Evolutionary conservation across 2,797 vertebrate species (phyloP).

Genomic region (Gobio occitaniae): DNA sequence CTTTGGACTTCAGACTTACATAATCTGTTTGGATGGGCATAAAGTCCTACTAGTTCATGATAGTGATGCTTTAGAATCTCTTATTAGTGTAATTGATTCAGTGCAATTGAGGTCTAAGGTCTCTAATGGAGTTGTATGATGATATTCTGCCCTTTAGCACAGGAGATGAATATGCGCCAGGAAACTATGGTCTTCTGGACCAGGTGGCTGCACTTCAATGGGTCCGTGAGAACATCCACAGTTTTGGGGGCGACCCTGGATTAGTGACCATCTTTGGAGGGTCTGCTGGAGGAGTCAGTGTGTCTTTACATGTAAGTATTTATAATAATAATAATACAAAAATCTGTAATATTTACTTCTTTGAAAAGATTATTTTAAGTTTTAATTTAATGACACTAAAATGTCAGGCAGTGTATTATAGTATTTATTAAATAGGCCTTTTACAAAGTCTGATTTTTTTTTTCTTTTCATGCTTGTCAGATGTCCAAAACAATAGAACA

Average conservation of each 20-base stretch:
- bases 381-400: background rate
- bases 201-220: slow-evolving; percentile 78
- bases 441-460: too few species aligned
- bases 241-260: slow-evolving; percentile 78
- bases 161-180: slow-evolving; percentile 73
- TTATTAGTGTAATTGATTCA: background rate
- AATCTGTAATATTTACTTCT: background rate
- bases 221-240: slow-evolving; percentile 79
- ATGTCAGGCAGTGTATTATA: background rate
- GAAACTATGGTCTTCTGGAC: slow-evolving; percentile 79
- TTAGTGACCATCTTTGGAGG: slow-evolving; percentile 81
- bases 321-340: background rate
- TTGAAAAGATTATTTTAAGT: background rate
- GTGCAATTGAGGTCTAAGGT: background rate
- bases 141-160: slow-evolving; percentile 67
- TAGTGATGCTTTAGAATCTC: background rate
- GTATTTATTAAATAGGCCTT: too few species aligned
- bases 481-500: too few species aligned
- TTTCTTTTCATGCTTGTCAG: too few species aligned
- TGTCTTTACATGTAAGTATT: slow-evolving; percentile 72
- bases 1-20: background rate
- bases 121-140: background rate
- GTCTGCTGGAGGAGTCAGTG: slow-evolving; percentile 80
- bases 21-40: background rate
- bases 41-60: background rate